Percentiles rank a stretch among this genome's conserved stretches.
Conservation (phyloP, 2,113 vertebrate species). For the Lutjanus erythropterus region DNA sequence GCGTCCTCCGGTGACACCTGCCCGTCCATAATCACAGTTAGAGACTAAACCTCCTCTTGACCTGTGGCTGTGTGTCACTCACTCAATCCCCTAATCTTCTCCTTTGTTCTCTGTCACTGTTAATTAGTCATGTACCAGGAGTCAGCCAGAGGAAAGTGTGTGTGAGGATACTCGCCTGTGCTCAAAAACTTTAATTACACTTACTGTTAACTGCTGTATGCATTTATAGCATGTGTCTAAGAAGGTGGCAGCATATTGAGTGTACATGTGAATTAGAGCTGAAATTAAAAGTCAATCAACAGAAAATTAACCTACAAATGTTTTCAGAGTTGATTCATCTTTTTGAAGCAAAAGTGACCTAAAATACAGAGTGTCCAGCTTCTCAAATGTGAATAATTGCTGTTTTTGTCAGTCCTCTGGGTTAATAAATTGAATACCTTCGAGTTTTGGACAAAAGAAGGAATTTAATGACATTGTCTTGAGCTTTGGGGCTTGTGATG, state of each 20-base stretch:
- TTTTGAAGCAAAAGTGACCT: no score
- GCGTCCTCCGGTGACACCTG: constrained; percentile 61
- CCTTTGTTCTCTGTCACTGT: constrained; percentile 78
- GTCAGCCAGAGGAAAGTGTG: constrained; percentile 42
- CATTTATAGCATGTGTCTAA: neutral
- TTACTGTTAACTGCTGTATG: neutral
- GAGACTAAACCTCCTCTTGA: constrained; percentile 56
- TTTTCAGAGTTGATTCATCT: neutral
- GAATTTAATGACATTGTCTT: neutral
- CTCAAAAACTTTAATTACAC: constrained; percentile 30
- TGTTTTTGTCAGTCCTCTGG: neutral
- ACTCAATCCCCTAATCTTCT: constrained; percentile 70
- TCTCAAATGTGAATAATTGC: neutral
- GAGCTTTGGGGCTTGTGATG: neutral
- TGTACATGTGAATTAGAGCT: neutral
- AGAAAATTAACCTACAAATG: no score
- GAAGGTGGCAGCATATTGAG: neutral
- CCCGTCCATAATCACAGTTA: constrained; percentile 56
- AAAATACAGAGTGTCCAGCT: neutral
- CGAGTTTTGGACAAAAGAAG: neutral
- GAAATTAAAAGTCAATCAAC: neutral
- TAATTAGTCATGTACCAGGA: constrained; percentile 59
- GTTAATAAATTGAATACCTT: neutral
- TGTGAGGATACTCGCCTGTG: constrained; percentile 13
- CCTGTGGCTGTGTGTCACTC: constrained; percentile 62